Evolutionary conservation across 2,113 vertebrate genomes (phyloP).

Genomic region (Corythornis vintsioides): DNA sequence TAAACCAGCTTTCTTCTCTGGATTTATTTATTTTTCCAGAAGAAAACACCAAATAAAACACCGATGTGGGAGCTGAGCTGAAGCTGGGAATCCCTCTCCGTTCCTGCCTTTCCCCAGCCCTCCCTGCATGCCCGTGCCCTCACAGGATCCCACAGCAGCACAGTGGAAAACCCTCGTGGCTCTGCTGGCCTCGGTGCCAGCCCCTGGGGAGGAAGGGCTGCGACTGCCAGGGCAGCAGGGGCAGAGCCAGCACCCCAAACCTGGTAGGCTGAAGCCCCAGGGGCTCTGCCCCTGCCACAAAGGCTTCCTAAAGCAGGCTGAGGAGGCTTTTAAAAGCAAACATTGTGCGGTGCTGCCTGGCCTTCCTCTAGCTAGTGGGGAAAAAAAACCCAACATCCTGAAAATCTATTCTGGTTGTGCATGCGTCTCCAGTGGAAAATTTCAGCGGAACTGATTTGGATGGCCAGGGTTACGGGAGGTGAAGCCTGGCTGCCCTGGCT

Average conservation of each 20-base stretch:
- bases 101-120: not conserved
- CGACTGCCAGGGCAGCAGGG: accelerated
- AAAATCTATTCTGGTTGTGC: not conserved
- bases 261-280: accelerated
- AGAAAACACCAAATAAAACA: not conserved
- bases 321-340: not conserved
- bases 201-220: not conserved
- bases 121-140: accelerated
- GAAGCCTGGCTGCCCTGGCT: not conserved
- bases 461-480: constrained; percentile 5
- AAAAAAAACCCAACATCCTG: not conserved
- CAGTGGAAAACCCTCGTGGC: accelerated
- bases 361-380: not conserved
- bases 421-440: constrained; percentile 35
- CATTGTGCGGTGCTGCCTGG: not conserved
- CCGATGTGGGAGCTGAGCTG: not conserved
- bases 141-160: not conserved
- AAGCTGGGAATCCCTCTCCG: not conserved
- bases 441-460: not conserved
- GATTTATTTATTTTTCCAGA: not conserved
- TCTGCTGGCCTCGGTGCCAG: accelerated
- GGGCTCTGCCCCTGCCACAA: not conserved
- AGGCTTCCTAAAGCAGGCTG: not conserved
- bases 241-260: accelerated
- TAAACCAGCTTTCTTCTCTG: not conserved